Evolutionary conservation across 2,797 vertebrate species (phyloP).

Genomic region (Trachops cirrhosus): DNA sequence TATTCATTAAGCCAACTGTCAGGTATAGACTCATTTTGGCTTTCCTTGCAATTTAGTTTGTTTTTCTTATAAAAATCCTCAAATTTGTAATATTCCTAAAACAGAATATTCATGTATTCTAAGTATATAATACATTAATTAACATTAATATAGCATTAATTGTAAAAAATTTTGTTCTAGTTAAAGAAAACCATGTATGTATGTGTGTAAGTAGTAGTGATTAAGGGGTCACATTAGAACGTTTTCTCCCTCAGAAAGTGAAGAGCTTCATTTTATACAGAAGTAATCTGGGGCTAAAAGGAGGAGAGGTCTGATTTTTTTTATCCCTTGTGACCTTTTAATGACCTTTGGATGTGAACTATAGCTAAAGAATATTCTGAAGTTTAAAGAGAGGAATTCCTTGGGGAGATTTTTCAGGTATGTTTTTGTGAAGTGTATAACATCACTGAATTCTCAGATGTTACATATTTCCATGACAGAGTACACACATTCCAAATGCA

Average conservation of each 20-base stretch:
- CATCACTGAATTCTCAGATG: slow-evolving; percentile 37
- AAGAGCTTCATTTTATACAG: not conserved
- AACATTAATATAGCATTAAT: not conserved
- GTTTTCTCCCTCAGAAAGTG: not conserved
- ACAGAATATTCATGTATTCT: not conserved
- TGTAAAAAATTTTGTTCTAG: slow-evolving; percentile 11
- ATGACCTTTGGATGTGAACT: slow-evolving; percentile 45
- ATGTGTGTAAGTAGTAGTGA: not conserved
- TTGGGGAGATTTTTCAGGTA: slow-evolving; percentile 14
- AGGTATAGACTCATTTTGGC: not conserved
- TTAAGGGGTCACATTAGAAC: not conserved
- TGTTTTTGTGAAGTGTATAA: slow-evolving; percentile 57
- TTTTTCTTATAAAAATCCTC: not conserved
- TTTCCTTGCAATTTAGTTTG: not conserved
- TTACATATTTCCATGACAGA: slow-evolving; percentile 25
- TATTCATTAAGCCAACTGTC: not conserved
- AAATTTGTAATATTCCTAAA: not conserved
- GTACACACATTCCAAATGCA: slow-evolving; percentile 46
- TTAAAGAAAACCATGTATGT: slow-evolving; percentile 14
- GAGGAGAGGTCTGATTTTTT: not conserved
- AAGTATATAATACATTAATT: not conserved
- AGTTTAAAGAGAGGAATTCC: slow-evolving; percentile 57
- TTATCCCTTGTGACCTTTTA: slow-evolving; percentile 50
- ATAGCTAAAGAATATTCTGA: slow-evolving; percentile 54
- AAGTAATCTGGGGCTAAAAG: slow-evolving; percentile 22